These are phyloP conservation scores for Hylaeus volcanicus DNA, from an alignment of 1,140 invertebrate species.

Conservation along the genomic window DNA sequence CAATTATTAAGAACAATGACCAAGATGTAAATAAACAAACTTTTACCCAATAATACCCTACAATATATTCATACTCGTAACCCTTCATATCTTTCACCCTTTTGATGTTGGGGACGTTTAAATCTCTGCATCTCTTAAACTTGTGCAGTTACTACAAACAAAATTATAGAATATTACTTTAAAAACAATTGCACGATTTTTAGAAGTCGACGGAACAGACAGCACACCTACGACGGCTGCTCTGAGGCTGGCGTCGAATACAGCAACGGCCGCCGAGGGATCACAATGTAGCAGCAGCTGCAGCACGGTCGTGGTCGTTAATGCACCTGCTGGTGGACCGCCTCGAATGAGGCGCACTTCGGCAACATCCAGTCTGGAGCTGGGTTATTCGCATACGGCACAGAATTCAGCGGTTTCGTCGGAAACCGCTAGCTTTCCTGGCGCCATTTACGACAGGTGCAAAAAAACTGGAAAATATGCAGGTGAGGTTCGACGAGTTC, in stretches of 20 bases:
- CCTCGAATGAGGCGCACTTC: constrained; percentile 82
- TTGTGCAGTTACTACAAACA: background rate
- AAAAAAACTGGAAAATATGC: constrained; percentile 75
- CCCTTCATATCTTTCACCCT: no score
- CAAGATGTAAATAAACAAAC: no score
- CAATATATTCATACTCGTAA: no score
- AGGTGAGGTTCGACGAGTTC: constrained; percentile 54
- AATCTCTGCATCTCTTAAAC: background rate
- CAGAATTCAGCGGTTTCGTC: constrained; percentile 87
- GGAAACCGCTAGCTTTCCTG: constrained; percentile 77
- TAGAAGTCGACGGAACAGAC: constrained; percentile 73
- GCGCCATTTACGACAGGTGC: constrained; percentile 80
- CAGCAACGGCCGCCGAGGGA: constrained; percentile 80
- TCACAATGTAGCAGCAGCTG: constrained; percentile 91
- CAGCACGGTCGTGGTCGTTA: constrained; percentile 88
- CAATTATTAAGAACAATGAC: no score
- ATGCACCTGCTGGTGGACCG: constrained; percentile 81
- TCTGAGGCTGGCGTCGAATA: constrained; percentile 57
- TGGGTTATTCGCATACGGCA: constrained; percentile 90
- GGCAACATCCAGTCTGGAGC: constrained; percentile 88
- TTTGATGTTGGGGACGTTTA: no score
- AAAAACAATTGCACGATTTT: constrained; percentile 31
- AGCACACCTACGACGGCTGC: constrained; percentile 54
- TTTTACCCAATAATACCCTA: no score
- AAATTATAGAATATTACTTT: no score